Percentiles rank a stretch among this genome's conserved stretches.
Conservation (phyloP, 1,140 invertebrate genomes). For the Diorhabda sublineata region DNA sequence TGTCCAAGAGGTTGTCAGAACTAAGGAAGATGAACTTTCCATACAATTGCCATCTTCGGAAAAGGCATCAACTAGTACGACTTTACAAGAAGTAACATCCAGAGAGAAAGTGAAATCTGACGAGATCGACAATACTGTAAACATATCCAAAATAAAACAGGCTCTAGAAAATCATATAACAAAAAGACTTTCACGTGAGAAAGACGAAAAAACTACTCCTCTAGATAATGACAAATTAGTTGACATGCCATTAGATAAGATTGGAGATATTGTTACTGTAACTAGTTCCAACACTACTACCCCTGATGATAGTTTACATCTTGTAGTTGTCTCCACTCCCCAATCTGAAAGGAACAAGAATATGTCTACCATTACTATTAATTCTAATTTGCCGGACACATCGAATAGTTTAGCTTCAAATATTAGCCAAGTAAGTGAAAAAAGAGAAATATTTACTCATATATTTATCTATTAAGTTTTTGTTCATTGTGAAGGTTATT, state of each 20-base stretch:
- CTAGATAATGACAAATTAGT: not conserved
- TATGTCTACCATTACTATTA: slow-evolving; percentile 59
- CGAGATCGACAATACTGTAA: not conserved
- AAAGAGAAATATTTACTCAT: no score
- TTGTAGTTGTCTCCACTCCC: slow-evolving; percentile 33
- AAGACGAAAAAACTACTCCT: not conserved
- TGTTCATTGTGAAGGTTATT: no score
- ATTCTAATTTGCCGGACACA: slow-evolving; percentile 52
- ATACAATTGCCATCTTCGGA: slow-evolving; percentile 1
- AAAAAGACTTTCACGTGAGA: slow-evolving; percentile 26
- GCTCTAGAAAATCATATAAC: slow-evolving; percentile 29
- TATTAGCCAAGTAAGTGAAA: slow-evolving; percentile 56
- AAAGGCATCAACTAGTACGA: not conserved
- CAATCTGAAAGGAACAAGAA: slow-evolving; percentile 41
- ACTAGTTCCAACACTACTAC: slow-evolving; percentile 29
- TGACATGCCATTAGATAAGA: slow-evolving; percentile 12
- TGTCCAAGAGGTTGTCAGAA: not conserved
- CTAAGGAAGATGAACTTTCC: not conserved
- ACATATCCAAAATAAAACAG: slow-evolving; percentile 21
- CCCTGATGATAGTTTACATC: slow-evolving; percentile 32
- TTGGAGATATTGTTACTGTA: slow-evolving; percentile 31
- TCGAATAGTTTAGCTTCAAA: slow-evolving; percentile 67
- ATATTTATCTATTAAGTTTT: no score
- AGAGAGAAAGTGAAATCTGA: slow-evolving; percentile 9
- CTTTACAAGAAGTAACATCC: not conserved